Base-by-base conservation (phyloP, 2,888 invertebrate species). In the Lydus trimaculatus region DNA sequence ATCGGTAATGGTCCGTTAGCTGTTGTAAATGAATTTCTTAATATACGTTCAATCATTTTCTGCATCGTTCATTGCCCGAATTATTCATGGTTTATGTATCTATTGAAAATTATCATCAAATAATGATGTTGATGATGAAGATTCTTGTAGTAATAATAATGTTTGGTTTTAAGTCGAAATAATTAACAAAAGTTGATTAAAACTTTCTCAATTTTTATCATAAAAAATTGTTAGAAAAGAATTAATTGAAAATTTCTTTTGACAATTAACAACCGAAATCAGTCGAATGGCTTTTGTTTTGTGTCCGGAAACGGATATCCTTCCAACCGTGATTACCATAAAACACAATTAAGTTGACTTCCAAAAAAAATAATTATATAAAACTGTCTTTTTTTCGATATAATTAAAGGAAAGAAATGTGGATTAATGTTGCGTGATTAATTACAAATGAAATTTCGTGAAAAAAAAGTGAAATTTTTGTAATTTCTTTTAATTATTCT, bases 1-100 rank as follows among this genome's bases (percentile, higher is more conserved):
- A 56, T 43, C 31, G 20, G 62, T 25, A 25, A 69, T 66, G 69
- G 56, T 69, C 69, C 66, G 69, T 61, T 69, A 64, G 66, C 15
- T 65, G 59, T 63, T 60, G 31, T 63, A 69, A 69, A 69, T 60
- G 65, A 63, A 60, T 69, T 69, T 69, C 69, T 69, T 65, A 65
- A 69, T 56, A 28, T 4, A 28, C 25, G 15, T 31, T 39, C 39
- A 23, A 28, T 33, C 58, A 61, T 23, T 66, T 65, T 52, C 31
- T 61, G 62, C 31, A 63, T 20, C 66, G 31, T 63, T 48, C 63
- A 56, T 61, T 61, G 61, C 17, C 56, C 56, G 48, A 20, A 48
- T 9, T 20, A 20, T n/a, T 11, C 20, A 20, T 20, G 8, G 8
- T 48, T 20, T 20, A 11, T 20, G 9, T 8, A 9, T 48, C 2